phyloP scores from a whole-genome alignment of 2,888 invertebrate species.

The Cordylochernes scorpioides region DNA sequence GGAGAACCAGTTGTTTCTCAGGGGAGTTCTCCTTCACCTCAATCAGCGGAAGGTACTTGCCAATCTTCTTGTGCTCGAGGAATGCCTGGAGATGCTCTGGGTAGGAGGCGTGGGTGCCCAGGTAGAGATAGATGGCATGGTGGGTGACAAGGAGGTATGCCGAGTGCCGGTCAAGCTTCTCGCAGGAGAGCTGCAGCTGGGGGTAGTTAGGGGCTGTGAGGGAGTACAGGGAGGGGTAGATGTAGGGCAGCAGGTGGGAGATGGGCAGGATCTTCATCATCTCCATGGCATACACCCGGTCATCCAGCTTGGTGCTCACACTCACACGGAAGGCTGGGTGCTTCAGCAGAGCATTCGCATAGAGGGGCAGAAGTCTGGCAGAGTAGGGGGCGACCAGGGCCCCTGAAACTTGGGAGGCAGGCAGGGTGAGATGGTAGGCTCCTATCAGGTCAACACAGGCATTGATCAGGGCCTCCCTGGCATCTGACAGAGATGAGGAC shows the following conservation, averaged over 20 bases:
- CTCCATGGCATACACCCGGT: conserved; percentile 74
- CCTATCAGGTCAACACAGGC: conserved; percentile 67
- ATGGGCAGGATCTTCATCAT: conserved; percentile 68
- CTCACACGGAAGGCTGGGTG: conserved; percentile 66
- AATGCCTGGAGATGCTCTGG: not conserved
- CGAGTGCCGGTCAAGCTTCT: conserved; percentile 41
- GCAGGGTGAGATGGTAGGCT: conserved; percentile 36
- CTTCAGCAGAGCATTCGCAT: conserved; percentile 64
- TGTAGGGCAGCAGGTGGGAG: conserved; percentile 42
- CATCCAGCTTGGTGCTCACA: conserved; percentile 63
- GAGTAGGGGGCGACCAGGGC: conserved; percentile 47
- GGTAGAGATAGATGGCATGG: conserved; percentile 47
- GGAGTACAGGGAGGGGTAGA: conserved; percentile 78
- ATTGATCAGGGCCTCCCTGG: conserved; percentile 83
- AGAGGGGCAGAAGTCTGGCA: conserved; percentile 57
- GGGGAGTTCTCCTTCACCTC: conserved; percentile 65
- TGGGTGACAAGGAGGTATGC: conserved; percentile 76
- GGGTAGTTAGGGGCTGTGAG: too few species aligned
- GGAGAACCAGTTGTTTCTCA: conserved; percentile 47
- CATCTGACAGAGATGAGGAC: conserved; percentile 60
- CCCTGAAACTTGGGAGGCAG: conserved; percentile 24
- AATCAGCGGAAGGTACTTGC: not conserved
- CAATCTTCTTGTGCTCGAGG: not conserved
- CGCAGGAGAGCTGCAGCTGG: conserved; percentile 53
- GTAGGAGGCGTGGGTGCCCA: too few species aligned